Base-by-base conservation (phyloP, 2,797 vertebrate species). In the Argyrosomus regius region DNA sequence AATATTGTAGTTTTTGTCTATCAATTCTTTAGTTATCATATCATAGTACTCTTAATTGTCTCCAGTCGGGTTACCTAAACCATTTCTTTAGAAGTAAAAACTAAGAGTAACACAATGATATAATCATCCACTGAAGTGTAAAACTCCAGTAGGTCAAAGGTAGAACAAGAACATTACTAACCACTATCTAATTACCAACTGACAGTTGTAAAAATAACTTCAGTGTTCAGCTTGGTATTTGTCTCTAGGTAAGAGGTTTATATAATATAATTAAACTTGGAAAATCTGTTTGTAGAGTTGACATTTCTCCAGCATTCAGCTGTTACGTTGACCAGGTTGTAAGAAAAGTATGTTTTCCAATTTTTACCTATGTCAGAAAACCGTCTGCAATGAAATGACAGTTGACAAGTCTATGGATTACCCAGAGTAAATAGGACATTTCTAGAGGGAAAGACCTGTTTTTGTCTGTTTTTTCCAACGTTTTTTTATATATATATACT, bases 171-270 rank as follows among this genome's bases (percentile, higher is more conserved):
- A 26, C 54, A 48, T 57, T n/a, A 57, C 14, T 22, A 24, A 56
- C 24, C 2, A 10, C 39, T 7, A 20, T 77, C 20, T 45, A 64
- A 39, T 39, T n/a, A 66, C 49, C 6, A 45, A 13, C 10, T 50
- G 50, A 56, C 24, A 62, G 14, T 11, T 66, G 28, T 63, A 58
- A 54, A 53, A 65, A 70, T 45, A 63, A 35, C 61, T 24, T 10
- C 9, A 10, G 35, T 75, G 14, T 20, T 53, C 52, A 49, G 16
- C 35, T 62, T 20, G 35, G 49, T 60, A 17, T 49, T 52, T 6
- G 14, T 41, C 49, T 46, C 11, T 9, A 31, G 24, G 6, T 12
- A 22, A 20, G 20, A 50, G 22, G 39, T 45, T 10, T 18, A 26
- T 39, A 10, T 45, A 4, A 4, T n/a, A 28, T 17, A 1, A 26